phyloP scores from a whole-genome alignment of 2,888 invertebrate genomes.

The Sarcophaga carnaria region DNA sequence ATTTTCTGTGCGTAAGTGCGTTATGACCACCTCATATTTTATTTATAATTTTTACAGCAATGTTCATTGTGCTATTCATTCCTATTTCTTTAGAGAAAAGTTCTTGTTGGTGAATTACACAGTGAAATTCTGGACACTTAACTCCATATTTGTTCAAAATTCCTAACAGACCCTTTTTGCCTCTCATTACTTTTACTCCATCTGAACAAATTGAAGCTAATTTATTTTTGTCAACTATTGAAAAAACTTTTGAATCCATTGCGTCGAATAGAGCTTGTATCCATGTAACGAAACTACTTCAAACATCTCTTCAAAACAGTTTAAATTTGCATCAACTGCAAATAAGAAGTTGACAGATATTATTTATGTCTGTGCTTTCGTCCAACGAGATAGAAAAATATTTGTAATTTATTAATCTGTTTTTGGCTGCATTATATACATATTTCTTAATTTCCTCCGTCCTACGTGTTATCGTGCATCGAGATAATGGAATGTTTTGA shows the following conservation, averaged over 20 bases:
- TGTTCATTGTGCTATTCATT: constrained; percentile 29
- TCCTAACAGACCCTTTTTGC: constrained; percentile 22
- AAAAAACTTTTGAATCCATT: constrained; percentile 12
- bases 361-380: not conserved
- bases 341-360: constrained; percentile 25
- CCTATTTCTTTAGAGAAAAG: constrained; percentile 23
- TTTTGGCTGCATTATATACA: too few species aligned
- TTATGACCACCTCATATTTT: constrained; percentile 37
- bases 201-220: not conserved
- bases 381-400: too few species aligned
- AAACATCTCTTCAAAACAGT: not conserved
- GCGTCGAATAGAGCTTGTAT: constrained; percentile 40
- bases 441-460: too few species aligned
- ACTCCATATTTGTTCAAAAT: constrained; percentile 17
- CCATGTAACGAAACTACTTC: constrained; percentile 2
- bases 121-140: not conserved
- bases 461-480: too few species aligned
- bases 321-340: constrained; percentile 56
- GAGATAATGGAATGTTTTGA: too few species aligned
- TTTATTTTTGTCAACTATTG: not conserved
- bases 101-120: constrained; percentile 17
- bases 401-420: too few species aligned
- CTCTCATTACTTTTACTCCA: constrained; percentile 32
- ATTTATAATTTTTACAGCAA: constrained; percentile 38
- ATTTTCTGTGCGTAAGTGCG: constrained; percentile 1